Evolutionary conservation across 2,888 invertebrate species (phyloP).

Genomic region (Neoaliturus tenellus): DNA sequence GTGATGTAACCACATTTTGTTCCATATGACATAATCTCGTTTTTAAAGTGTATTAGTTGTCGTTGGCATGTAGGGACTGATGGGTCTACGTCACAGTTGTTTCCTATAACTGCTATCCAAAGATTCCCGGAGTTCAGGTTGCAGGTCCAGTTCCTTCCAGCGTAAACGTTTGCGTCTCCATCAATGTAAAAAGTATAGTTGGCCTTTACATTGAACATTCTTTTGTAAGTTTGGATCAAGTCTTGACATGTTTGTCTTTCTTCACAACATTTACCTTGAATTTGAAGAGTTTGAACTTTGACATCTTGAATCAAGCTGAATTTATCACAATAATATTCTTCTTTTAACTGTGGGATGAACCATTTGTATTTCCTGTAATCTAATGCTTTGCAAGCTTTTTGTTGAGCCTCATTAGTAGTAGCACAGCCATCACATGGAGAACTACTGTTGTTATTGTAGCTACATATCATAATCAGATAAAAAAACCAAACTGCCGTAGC

Average conservation of each 20-base stretch:
- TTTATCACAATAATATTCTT: background rate
- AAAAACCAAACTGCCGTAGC: background rate
- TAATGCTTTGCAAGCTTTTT: background rate
- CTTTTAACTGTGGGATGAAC: background rate
- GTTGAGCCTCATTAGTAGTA: background rate
- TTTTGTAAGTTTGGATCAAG: background rate
- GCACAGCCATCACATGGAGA: no score
- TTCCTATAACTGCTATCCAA: slow-evolving; percentile 10
- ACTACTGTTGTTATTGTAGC: background rate
- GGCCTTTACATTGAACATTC: background rate
- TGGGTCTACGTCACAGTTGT: background rate
- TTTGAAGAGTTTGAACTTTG: background rate
- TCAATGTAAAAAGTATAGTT: slow-evolving; percentile 29
- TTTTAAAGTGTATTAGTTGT: slow-evolving; percentile 56
- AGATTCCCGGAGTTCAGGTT: background rate
- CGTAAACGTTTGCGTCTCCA: slow-evolving; percentile 2
- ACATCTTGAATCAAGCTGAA: background rate
- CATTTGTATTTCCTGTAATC: background rate
- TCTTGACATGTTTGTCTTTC: background rate
- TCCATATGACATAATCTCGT: background rate
- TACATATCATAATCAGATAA: background rate
- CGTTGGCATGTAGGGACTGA: slow-evolving; percentile 20
- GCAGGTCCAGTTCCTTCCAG: slow-evolving; percentile 1
- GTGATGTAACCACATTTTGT: background rate
- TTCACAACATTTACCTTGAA: background rate